Evolutionary conservation across 2,797 vertebrate species (phyloP).

Genomic region (Oreortyx pictus): DNA sequence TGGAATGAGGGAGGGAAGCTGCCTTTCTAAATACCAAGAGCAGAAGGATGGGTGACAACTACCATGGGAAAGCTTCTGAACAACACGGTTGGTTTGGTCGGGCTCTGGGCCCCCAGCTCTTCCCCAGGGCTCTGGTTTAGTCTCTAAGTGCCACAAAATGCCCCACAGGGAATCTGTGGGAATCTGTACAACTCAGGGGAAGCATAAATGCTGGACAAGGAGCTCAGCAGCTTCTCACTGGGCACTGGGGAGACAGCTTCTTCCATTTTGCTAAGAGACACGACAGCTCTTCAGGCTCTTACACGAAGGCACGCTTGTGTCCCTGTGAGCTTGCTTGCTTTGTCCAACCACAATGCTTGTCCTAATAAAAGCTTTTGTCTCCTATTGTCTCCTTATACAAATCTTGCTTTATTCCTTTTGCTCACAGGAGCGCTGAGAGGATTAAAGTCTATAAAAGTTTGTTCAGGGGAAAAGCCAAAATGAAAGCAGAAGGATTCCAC

Average conservation of each 20-base stretch:
- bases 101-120: neutral
- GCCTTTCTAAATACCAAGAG: neutral
- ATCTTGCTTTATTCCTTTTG: neutral
- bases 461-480: neutral
- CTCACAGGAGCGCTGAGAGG: neutral
- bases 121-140: neutral
- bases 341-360: neutral
- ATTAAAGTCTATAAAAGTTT: neutral
- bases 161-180: fast-evolving
- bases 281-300: neutral
- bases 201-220: neutral
- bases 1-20: neutral
- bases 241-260: neutral
- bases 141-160: neutral
- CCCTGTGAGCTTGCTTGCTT: neutral
- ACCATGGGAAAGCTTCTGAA: neutral
- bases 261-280: neutral
- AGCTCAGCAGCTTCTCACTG: neutral
- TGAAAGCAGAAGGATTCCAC: neutral
- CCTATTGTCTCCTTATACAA: neutral
- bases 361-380: neutral
- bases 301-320: neutral
- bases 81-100: too few species aligned
- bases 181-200: fast-evolving
- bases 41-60: neutral